Base-by-base conservation (phyloP, 92 coral and sea anemone genomes). In the Umimayanthus chanpuru region DNA sequence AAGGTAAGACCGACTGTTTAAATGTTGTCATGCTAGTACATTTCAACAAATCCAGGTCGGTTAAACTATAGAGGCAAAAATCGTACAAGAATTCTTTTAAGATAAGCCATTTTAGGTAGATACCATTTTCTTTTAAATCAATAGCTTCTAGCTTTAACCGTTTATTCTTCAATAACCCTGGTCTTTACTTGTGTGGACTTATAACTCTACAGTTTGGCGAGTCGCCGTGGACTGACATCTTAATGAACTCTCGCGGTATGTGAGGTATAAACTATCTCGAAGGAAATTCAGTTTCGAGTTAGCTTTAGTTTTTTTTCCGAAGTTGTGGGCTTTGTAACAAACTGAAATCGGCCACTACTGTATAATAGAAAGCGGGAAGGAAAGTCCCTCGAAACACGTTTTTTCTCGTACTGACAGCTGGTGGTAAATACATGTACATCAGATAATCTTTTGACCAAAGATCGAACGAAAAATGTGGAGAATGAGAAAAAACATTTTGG, bases 321-420 rank as follows among this genome's bases (percentile, higher is more conserved):
- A 70, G 65, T 28, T 38, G 26, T 16, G 7, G 74, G 73, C 12
- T 3, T 38, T 4, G 61, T 47, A 47, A 47, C 68, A 75, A 9
- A 38, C 36, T 40, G n/a, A 44, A 14, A 30, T 68, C 36, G 65
- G 43, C 20, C 4, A 41, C n/a, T 70, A 25, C 11, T 68, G 26
- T 29, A 11, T 4, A 1, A 12, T 49, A 6, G 23, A 16, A 47
- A 43, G 10, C 12, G 26, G 10, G 58, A 32, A 49, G 47, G 66
- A 71, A 18, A 50, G 44, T 82, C 32, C 23, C 56, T 14, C 39
- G 47, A 14, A 83, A 47, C 87, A 36, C 53, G 87, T 83, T 83
- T 21, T 41, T 66, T 28, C 86, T 9, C 67, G 76, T 82, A 43
- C 6, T 83, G 87, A 68, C 87, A 83, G 64, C 87, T 83, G 87